A percentile compares a stretch with the other conserved stretches of the same genome.
These are phyloP conservation scores for Rhincodon typus DNA, from an alignment of 2,797 vertebrate species.

Conservation along the genomic window DNA sequence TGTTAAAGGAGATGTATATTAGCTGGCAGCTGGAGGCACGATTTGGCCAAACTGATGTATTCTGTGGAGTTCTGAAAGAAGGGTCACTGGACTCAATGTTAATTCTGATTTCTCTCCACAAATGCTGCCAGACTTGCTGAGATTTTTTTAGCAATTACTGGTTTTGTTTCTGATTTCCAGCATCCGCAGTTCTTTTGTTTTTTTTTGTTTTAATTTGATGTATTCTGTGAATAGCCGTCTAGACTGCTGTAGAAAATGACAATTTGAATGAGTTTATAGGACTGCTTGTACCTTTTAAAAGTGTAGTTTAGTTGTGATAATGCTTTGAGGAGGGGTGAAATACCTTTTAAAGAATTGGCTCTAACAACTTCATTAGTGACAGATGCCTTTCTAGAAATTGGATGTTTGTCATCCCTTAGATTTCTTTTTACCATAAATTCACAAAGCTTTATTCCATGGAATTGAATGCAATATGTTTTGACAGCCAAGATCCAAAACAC, in stretches of 20 bases:
- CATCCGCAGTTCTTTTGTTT: too few relatives aligned
- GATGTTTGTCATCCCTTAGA: background rate
- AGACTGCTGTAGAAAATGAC: background rate
- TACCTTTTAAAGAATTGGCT: background rate
- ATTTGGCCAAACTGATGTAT: background rate
- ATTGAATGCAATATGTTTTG: background rate
- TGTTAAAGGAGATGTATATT: background rate
- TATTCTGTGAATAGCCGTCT: background rate
- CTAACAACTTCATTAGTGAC: background rate
- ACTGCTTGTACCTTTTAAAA: background rate
- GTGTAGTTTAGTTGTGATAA: background rate
- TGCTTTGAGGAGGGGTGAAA: background rate
- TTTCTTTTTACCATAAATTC: background rate
- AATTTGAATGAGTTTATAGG: background rate
- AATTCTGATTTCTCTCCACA: too few relatives aligned
- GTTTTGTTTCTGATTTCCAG: too few relatives aligned
- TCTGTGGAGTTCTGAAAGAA: background rate
- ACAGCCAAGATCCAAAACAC: background rate
- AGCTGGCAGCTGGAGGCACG: background rate
- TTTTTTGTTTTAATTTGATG: too few relatives aligned
- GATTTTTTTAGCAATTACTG: too few relatives aligned
- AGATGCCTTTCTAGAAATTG: background rate
- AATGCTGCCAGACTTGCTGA: too few relatives aligned
- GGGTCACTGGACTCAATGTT: too few relatives aligned
- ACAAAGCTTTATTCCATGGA: background rate